A percentile compares a stretch with the other conserved stretches of the same genome.
Evolutionary conservation across 2,797 vertebrate species (phyloP).

Genomic region (Neoniphon sammara): DNA sequence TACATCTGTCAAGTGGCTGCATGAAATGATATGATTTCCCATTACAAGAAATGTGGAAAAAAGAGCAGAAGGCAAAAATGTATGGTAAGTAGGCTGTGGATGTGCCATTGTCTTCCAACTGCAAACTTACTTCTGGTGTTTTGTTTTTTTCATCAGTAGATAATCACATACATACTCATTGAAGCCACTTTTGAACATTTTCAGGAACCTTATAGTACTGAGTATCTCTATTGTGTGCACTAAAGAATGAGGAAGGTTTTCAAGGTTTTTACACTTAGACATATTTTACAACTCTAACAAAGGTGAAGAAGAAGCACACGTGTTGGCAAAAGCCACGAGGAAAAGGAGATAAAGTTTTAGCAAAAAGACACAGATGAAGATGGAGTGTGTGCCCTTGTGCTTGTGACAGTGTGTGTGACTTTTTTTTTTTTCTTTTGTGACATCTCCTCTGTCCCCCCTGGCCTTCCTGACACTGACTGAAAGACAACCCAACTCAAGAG

Average conservation of each 20-base stretch:
- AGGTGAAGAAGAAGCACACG: slow-evolving; percentile 31
- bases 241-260: neutral
- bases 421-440: slow-evolving; percentile 50
- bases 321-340: slow-evolving; percentile 27
- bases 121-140: too few species aligned
- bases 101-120: too few species aligned
- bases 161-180: too few species aligned
- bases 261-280: neutral
- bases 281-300: slow-evolving; percentile 15
- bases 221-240: neutral
- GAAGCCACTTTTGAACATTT: too few species aligned
- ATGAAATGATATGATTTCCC: slow-evolving; percentile 4
- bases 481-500: slow-evolving; percentile 63
- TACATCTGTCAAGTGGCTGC: slow-evolving; percentile 6
- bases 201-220: too few species aligned
- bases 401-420: slow-evolving; percentile 43
- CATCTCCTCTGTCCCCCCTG: slow-evolving; percentile 57
- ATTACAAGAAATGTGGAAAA: neutral
- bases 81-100: too few species aligned
- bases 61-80: neutral
- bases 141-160: too few species aligned
- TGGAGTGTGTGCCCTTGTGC: slow-evolving; percentile 57
- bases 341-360: slow-evolving; percentile 37
- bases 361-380: slow-evolving; percentile 54
- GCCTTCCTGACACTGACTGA: slow-evolving; percentile 57